Percentiles rank a stretch among this genome's conserved stretches.
These are phyloP conservation scores for Heterodera carotae DNA, from an alignment of 1,140 invertebrate species.

Conservation along the genomic window DNA sequence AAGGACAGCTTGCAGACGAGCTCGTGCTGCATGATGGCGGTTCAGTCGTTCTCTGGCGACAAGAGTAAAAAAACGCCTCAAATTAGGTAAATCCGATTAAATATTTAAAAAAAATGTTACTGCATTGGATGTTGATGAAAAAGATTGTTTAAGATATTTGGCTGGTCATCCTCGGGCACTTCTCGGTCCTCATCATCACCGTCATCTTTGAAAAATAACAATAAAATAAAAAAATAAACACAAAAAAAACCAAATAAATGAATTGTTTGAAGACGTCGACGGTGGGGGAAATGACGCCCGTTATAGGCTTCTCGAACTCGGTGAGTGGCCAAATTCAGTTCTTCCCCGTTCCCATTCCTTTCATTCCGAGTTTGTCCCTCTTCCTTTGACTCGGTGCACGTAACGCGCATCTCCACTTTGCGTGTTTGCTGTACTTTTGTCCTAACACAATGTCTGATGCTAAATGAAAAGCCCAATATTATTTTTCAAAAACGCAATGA, in stretches of 20 bases:
- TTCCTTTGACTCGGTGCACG: not conserved
- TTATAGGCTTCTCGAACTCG: not conserved
- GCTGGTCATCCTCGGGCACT: not conserved
- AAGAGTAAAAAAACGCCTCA: constrained; percentile 24
- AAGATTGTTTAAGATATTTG: not conserved
- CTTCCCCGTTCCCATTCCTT: not conserved
- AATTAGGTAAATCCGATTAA: not conserved
- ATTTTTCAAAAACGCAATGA: not conserved
- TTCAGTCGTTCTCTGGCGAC: constrained; percentile 15
- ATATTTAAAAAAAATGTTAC: not conserved
- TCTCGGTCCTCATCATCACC: not conserved
- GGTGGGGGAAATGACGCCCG: not conserved
- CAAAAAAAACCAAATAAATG: not conserved
- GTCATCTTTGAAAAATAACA: not conserved
- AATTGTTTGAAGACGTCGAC: not conserved
- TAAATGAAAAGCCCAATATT: not conserved
- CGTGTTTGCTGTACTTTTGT: not conserved
- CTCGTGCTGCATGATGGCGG: constrained; percentile 20
- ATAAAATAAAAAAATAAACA: not conserved
- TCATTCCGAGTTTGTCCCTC: not conserved
- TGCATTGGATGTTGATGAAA: not conserved
- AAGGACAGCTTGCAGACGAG: constrained; percentile 1
- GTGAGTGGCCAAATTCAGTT: not conserved
- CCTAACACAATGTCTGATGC: not conserved
- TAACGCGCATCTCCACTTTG: not conserved